Evolutionary conservation across 2,888 invertebrate species (phyloP), one percentile per base, ranked within the genome.

Genomic region (Machimus atricapillus): DNA sequence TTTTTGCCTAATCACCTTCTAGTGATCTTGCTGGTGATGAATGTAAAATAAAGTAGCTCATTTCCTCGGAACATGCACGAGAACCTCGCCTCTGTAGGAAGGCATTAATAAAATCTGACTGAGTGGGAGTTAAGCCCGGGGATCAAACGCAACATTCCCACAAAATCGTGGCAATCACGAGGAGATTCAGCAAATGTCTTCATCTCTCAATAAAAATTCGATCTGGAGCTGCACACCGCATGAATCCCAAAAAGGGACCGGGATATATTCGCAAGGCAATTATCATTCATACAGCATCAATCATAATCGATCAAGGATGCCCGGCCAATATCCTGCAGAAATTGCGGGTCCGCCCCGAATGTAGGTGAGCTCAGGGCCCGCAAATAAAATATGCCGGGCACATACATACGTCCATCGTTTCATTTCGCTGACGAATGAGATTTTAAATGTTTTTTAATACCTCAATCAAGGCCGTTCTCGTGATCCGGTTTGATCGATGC

Each of bases 381-480:
- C 83, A 40, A 31, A 77, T 86, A 86, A 86, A 56, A 56, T 77
- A 86, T 86, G 76, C 86, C 34, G 43, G 77, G 77, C 86, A 77
- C 86, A 86, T 77, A 77, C 86, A 86, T 77, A 86, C 77, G 77
- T 76, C n/a, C 56, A 19, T 77, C 86, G 37, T 52, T 86, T 37
- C 52, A 56, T 77, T 56, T 27, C 37, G 78, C 85, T 88, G 87
- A 88, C 87, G 88, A 87, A 88, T 88, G 87, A 78, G 87, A 86
- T 87, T 88, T 88, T 88, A 88, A 88, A 87, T 88, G 88, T 88
- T 86, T 88, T 88, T 88, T 88, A 87, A 88, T 88, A 87, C 86
- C 66, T n/a, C 87, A 78, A 86, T 77, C 77, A 77, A 86, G 77
- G 86, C 46, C 56, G 23, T 34, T 74, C 34, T n/a, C 14, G 19